Conservation (phyloP, 2,888 invertebrate species). For the Drosophila gaucha region DNA sequence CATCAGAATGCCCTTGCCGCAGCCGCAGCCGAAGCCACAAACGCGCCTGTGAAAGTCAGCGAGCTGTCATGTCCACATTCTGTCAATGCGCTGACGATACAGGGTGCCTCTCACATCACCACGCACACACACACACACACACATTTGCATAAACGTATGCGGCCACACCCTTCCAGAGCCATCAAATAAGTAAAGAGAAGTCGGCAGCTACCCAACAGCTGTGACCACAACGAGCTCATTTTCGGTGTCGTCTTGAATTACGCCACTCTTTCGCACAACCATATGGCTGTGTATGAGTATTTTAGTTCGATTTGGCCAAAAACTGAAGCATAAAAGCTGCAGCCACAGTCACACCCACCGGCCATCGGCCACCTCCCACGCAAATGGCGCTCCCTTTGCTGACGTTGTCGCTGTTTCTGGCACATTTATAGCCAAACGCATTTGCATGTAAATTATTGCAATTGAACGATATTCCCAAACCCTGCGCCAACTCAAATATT, state of each 20-base stretch:
- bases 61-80: slow-evolving; percentile 55
- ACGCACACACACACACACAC: background rate
- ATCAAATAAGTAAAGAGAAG: slow-evolving; percentile 16
- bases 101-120: slow-evolving; percentile 3
- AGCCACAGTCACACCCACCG: slow-evolving; percentile 10
- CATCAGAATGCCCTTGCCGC: slow-evolving; percentile 41
- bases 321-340: too few species aligned
- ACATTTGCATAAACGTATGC: slow-evolving; percentile 2
- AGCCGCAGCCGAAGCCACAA: slow-evolving; percentile 26
- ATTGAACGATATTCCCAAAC: slow-evolving; percentile 24
- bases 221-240: slow-evolving; percentile 53
- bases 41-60: slow-evolving; percentile 24
- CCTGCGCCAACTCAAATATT: background rate
- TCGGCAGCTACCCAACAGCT: slow-evolving; percentile 56
- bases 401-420: slow-evolving; percentile 51
- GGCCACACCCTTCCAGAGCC: slow-evolving; percentile 23
- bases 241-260: slow-evolving; percentile 24
- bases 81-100: slow-evolving; percentile 43
- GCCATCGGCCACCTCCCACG: background rate
- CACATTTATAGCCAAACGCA: slow-evolving; percentile 70
- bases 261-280: slow-evolving; percentile 18
- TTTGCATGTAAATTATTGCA: slow-evolving; percentile 75
- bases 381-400: slow-evolving; percentile 3
- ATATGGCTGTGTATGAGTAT: slow-evolving; percentile 12
- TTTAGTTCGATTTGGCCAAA: slow-evolving; percentile 55